Percentiles rank a stretch among this genome's conserved stretches.
Conservation (phyloP, 2,797 vertebrate species). For the Cephalopachus bancanus region DNA sequence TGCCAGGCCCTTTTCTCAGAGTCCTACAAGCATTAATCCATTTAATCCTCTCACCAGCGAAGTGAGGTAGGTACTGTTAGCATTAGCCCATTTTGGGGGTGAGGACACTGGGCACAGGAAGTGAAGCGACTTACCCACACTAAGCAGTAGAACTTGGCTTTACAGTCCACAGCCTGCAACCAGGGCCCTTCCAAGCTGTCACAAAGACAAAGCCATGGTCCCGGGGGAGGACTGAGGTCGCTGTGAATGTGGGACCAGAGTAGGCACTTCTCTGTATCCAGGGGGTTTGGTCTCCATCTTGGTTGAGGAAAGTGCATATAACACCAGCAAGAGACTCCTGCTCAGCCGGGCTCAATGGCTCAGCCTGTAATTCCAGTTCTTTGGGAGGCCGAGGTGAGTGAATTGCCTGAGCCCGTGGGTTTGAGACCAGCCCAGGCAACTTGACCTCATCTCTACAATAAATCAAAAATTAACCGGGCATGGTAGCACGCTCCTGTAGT, state of each 20-base stretch:
- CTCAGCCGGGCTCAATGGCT: background rate
- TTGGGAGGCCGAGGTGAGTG: too few relatives aligned
- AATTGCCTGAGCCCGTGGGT: too few relatives aligned
- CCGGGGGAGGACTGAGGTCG: background rate
- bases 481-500: background rate
- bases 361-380: too few relatives aligned
- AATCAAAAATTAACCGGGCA: background rate
- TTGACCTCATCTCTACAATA: too few relatives aligned
- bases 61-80: background rate
- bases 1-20: background rate
- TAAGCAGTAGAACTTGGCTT: background rate
- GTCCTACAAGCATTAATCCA: background rate
- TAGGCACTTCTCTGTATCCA: background rate
- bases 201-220: background rate
- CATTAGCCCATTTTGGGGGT: background rate
- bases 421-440: too few relatives aligned
- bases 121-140: background rate
- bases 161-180: background rate
- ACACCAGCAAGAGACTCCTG: background rate
- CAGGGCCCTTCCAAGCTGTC: background rate
- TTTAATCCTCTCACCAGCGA: background rate
- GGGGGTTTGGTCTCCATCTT: background rate
- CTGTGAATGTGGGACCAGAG: background rate
- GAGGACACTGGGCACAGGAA: background rate
- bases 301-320: background rate